Base-by-base conservation (phyloP, 2,797 vertebrate species). In the Danio tinwini region DNA sequence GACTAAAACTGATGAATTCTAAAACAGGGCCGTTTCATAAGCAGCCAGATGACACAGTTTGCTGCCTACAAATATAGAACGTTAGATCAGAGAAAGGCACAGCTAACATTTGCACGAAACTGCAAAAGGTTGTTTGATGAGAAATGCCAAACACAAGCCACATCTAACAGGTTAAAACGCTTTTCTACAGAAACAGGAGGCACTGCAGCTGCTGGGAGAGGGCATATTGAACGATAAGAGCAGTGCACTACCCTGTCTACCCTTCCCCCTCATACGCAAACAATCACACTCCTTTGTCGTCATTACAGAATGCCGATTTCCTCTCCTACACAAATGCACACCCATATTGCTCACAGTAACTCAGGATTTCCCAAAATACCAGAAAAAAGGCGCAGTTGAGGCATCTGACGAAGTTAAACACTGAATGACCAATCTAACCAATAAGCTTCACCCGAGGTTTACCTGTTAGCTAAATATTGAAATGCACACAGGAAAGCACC, bases 141-240 rank as follows among this genome's bases (percentile, higher is more conserved):
- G 71, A 81, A 77, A 73, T 13, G 42, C 53, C 42, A 39, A 45
- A 71, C 29, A 14, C 40, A 5, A 71, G 72, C n/a, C 40, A 56
- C 76, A 59, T 56, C 58, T 67, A 44, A 52, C 40, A 56, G 37
- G 19, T 37, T 76, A 44, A 71, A 82, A 80, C 68, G 50, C 55
- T 52, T 65, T 76, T 86, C 73, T 84, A 67, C 84, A 62, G 87
- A 81, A 82, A 87, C 76, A 81, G 74, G 45, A 76, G 84, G 89
- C 89, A 87, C 86, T 84, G 84, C 83, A 80, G 86, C 87, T 85
- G 83, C 84, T 70, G 82, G 69, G 82, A 59, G 71, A 92, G 90
- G 88, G 86, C 83, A 76, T 83, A 83, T 84, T 86, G 78, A 90
- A 90, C 89, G 88, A 93, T 89, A 91, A 92, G 90, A 88, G 91